Evolutionary conservation across 2,797 vertebrate genomes (phyloP).

Genomic region (Hemitrygon akajei): DNA sequence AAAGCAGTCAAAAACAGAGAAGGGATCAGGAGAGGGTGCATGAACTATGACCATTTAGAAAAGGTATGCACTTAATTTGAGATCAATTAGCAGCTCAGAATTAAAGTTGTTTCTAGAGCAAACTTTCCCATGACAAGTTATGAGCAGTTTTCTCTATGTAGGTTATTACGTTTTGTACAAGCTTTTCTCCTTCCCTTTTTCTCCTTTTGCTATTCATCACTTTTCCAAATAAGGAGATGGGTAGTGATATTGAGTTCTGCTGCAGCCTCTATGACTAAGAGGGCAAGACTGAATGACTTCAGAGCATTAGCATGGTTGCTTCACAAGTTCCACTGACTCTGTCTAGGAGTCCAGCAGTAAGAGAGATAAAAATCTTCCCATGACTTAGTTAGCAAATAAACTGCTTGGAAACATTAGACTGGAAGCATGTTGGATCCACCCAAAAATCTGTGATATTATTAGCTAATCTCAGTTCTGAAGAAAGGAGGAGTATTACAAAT

Average conservation of each 20-base stretch:
- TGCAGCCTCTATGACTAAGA: neutral
- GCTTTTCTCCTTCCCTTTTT: neutral
- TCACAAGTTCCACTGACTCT: neutral
- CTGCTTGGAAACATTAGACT: neutral
- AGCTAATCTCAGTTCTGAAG: neutral
- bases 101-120: neutral
- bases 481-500: neutral
- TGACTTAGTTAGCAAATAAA: neutral
- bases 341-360: neutral
- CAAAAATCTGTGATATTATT: neutral
- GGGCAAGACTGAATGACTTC: neutral
- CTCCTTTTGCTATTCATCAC: neutral
- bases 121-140: neutral
- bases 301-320: neutral
- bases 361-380: neutral
- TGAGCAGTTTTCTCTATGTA: neutral
- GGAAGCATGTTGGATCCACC: neutral
- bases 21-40: neutral
- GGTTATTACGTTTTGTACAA: neutral
- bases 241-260: neutral
- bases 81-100: neutral
- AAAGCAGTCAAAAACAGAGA: neutral
- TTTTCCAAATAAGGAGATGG: neutral
- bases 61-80: neutral
- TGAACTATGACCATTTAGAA: neutral